Percentiles rank a stretch among this genome's conserved stretches.
These are phyloP conservation scores for Panagrolaimus sp. DNA, from an alignment of 1,140 invertebrate species.

Conservation along the genomic window DNA sequence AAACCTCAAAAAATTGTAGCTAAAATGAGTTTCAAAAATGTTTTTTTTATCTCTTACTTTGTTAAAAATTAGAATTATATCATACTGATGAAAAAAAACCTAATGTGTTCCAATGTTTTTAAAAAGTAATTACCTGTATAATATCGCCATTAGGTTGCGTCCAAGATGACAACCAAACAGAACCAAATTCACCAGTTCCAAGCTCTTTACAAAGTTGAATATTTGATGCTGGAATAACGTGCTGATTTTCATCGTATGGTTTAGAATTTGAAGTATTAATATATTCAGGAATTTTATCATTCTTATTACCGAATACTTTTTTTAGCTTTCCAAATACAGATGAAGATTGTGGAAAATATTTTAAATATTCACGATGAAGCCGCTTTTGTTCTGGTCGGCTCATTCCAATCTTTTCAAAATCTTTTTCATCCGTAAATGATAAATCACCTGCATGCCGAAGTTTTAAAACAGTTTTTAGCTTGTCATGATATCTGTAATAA, in stretches of 20 bases:
- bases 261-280: conserved; percentile 53
- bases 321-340: conserved; percentile 78
- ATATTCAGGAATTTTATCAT: conserved; percentile 59
- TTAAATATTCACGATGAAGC: conserved; percentile 83
- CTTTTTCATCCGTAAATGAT: conserved; percentile 90
- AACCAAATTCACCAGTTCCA: conserved; percentile 88
- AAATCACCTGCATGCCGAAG: conserved; percentile 74
- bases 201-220: conserved; percentile 89
- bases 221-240: conserved; percentile 86
- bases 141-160: conserved; percentile 66
- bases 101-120: no score
- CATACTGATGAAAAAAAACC: no score
- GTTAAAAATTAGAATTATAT: no score
- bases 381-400: conserved; percentile 87
- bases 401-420: conserved; percentile 82
- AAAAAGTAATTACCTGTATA: conserved; percentile 64
- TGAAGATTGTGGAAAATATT: conserved; percentile 67
- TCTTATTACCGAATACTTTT: conserved; percentile 39
- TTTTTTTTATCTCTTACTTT: no score
- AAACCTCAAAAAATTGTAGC: no score
- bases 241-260: conserved; percentile 64
- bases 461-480: conserved; percentile 61
- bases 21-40: no score
- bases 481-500: conserved; percentile 48
- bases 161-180: conserved; percentile 14